Percentiles rank a stretch among this genome's conserved stretches.
Conservation (phyloP, 2,113 vertebrate species). For the Cyphomyrus plagiostoma region DNA sequence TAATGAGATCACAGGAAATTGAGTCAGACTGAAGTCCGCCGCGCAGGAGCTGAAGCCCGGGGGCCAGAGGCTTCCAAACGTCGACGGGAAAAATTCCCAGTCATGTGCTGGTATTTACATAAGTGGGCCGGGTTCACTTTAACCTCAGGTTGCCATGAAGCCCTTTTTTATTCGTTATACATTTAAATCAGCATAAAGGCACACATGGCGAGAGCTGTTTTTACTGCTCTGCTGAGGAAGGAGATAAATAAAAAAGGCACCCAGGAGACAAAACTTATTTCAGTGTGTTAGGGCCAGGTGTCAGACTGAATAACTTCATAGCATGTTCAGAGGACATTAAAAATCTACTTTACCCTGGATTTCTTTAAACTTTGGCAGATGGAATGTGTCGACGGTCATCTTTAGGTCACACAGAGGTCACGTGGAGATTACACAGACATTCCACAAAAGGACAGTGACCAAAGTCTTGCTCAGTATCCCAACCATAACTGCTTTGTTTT, state of each 20-base stretch:
- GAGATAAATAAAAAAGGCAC: conserved; percentile 6
- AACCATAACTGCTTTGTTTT: not conserved
- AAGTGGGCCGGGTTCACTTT: conserved; percentile 31
- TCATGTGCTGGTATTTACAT: conserved; percentile 26
- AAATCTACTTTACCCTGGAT: not conserved
- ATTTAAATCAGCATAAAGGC: conserved; percentile 16
- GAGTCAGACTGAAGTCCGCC: not conserved
- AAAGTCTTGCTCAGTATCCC: not conserved
- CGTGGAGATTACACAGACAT: not conserved
- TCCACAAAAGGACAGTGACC: not conserved
- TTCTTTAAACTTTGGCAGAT: not conserved
- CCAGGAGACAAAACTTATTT: conserved; percentile 34
- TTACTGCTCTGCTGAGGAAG: conserved; percentile 1
- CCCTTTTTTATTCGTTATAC: not conserved
- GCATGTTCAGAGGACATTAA: conserved; percentile 26
- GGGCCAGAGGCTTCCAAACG: not conserved
- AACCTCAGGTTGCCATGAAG: not conserved
- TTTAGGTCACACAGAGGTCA: not conserved
- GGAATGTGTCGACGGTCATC: not conserved
- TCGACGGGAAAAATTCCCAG: not conserved
- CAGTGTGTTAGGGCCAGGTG: conserved; percentile 34
- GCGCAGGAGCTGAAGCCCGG: not conserved
- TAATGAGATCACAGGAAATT: not conserved
- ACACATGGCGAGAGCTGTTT: conserved; percentile 2
- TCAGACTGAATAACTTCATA: conserved; percentile 34